A percentile compares a stretch with the other conserved stretches of the same genome.
phyloP scores from a whole-genome alignment of 2,797 vertebrate genomes.

The Rachycentron canadum region DNA sequence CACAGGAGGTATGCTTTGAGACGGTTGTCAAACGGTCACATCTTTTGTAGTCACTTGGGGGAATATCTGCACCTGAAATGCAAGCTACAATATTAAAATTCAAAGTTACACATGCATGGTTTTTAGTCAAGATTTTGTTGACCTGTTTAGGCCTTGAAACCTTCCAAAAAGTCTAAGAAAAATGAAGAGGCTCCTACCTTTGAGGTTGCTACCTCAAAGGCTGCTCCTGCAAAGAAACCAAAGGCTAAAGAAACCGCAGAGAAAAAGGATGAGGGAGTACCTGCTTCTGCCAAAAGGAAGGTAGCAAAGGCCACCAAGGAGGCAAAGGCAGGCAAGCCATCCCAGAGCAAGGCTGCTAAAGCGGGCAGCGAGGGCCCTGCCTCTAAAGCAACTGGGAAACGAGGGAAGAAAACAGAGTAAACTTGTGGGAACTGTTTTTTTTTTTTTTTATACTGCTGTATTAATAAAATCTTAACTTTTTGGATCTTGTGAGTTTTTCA shows the following conservation, averaged over 20 bases:
- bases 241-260: conserved; percentile 71
- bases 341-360: conserved; percentile 46
- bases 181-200: conserved; percentile 24
- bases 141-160: conserved; percentile 55
- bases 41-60: neutral
- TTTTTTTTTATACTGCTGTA: neutral
- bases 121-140: too few relatives aligned
- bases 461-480: conserved; percentile 70
- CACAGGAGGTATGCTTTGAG: conserved; percentile 49
- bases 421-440: neutral
- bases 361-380: neutral
- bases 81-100: too few relatives aligned
- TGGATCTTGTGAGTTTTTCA: neutral
- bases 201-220: conserved; percentile 63
- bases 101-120: too few relatives aligned
- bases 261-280: neutral
- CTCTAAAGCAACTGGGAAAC: conserved; percentile 67
- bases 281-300: conserved; percentile 49
- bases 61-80: too few relatives aligned
- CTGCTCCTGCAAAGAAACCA: conserved; percentile 77
- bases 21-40: neutral
- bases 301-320: conserved; percentile 20
- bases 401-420: conserved; percentile 68
- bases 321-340: conserved; percentile 27
- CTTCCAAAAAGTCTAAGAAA: conserved; percentile 52